phyloP scores from a whole-genome alignment of 2,113 vertebrate species.

The Rhegmatorhina hoffmannsi region DNA sequence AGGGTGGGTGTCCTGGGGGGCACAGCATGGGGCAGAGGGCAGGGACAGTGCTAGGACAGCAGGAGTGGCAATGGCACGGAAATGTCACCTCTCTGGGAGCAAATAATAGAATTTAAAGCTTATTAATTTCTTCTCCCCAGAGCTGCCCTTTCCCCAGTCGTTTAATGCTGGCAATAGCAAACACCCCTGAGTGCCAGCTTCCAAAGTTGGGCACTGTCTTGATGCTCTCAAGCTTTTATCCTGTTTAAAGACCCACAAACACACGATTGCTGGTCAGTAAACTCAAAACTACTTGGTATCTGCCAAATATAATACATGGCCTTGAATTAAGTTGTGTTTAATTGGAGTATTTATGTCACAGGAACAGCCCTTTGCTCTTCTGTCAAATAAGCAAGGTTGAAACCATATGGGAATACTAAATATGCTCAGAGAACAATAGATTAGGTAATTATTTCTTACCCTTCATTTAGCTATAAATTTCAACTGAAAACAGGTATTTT shows the following conservation, averaged over 20 bases:
- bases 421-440: not conserved
- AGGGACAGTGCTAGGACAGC: not conserved
- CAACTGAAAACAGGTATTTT: not conserved
- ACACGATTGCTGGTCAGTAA: not conserved
- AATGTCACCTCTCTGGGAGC: not conserved
- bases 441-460: not conserved
- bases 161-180: not conserved
- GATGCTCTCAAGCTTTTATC: not conserved
- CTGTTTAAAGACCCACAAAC: not conserved
- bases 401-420: not conserved
- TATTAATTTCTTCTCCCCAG: not conserved
- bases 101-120: not conserved
- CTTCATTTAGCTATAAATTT: not conserved
- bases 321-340: not conserved
- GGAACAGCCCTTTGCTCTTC: not conserved
- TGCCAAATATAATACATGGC: not conserved
- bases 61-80: not conserved
- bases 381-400: not conserved
- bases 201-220: not conserved
- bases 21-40: not conserved
- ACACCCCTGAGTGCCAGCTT: not conserved
- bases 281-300: not conserved
- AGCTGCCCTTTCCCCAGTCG: not conserved
- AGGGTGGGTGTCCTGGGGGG: too few relatives aligned
- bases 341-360: not conserved